Conservation (phyloP, 2,113 vertebrate species). For the Lasiurus cinereus region DNA sequence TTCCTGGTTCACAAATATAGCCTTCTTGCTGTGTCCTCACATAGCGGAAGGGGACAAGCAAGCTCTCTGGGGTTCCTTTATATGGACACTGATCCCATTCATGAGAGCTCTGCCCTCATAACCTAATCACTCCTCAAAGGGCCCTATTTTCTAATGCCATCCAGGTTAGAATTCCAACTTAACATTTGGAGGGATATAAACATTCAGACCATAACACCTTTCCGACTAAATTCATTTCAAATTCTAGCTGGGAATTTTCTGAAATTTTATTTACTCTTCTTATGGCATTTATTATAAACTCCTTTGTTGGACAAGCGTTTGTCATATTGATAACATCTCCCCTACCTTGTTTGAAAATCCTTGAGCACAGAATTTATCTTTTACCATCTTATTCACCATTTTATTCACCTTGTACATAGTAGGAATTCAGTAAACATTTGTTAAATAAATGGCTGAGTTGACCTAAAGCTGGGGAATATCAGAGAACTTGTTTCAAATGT, state of each 20-base stretch:
- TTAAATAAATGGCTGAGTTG: neutral
- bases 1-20: neutral
- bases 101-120: neutral
- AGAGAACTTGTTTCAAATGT: neutral
- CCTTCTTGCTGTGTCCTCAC: neutral
- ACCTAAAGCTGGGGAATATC: neutral
- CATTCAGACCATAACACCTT: neutral
- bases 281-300: neutral
- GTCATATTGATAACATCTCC: neutral
- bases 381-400: neutral
- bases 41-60: no score
- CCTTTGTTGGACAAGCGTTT: neutral
- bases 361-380: conserved; percentile 18
- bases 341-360: conserved; percentile 3
- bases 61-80: neutral
- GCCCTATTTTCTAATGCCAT: neutral
- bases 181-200: neutral
- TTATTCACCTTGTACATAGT: neutral
- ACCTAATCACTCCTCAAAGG: neutral
- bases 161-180: neutral
- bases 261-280: neutral
- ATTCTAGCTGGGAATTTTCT: conserved; percentile 4
- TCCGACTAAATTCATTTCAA: neutral
- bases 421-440: conserved; percentile 1
- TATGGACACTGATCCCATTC: neutral